Base-by-base conservation (phyloP, 2,888 invertebrate species). In the Saturnia japonica region DNA sequence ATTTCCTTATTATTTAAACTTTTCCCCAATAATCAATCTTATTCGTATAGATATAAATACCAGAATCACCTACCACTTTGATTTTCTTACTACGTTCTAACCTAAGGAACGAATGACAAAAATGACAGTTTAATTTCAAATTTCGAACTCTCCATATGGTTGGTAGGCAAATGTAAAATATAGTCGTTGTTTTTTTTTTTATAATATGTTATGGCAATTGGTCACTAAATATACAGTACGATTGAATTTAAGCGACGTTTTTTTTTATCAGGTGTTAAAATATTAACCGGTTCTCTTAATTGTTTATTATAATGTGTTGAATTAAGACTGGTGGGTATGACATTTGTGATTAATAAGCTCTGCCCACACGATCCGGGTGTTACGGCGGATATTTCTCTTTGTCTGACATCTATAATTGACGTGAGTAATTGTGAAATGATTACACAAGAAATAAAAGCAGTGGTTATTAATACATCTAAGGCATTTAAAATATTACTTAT, bases 101-200 rank as follows among this genome's bases (percentile, higher is more conserved):
- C 62, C 34, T 68, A 70, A 67, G 25, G 45, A 28, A 66, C 45
- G 70, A 71, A 74, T 75, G 74, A 75, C 75, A 68, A 72, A 76
- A 74, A 76, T 74, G 74, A 74, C 74, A 75, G 74, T 75, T 77
- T 72, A 70, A 77, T 76, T 76, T 74, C 72, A 74, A 73, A 75
- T 73, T 68, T 74, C 47, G 62, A 74, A 70, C 68, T 71, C 72
- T 71, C 68, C 69, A 28, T 51, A 40, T 47, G 57, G 76, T 77
- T 77, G 77, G 76, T 64, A 54, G 68, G 47, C 68, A 54, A 40
- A 68, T 62, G 74, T 76, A 66, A 75, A 76, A 72, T 66, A 57
- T 69, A 62, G 70, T 74, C 72, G 67, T 70, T 71, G 74, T 71
- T 73, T 75, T 74, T 74, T 76, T 43, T 69, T 34, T 28, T 67